A percentile compares a stretch with the other conserved stretches of the same genome.
phyloP scores from a whole-genome alignment of 2,888 invertebrate genomes.

The Masnerella sp. region DNA sequence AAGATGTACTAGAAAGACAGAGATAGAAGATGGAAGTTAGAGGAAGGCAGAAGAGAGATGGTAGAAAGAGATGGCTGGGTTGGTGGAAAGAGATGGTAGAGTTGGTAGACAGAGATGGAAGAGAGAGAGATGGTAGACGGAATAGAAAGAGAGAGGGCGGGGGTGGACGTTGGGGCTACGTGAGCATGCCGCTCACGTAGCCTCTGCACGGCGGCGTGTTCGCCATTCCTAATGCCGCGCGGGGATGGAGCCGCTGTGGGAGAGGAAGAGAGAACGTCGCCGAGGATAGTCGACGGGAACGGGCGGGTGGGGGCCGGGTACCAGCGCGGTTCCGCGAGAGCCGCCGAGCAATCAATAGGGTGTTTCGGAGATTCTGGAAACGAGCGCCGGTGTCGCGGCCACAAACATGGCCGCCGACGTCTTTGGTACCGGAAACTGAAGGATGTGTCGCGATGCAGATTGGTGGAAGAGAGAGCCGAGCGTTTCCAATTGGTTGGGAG shows the following conservation, averaged over 20 bases:
- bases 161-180: no score
- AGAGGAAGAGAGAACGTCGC: constrained; percentile 61
- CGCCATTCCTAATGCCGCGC: constrained; percentile 81
- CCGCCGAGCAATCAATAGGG: constrained; percentile 80
- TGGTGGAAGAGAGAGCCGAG: no score
- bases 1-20: no score
- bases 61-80: no score
- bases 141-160: constrained; percentile 65
- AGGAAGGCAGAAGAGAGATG: no score
- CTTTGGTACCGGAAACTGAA: constrained; percentile 54
- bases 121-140: constrained; percentile 62
- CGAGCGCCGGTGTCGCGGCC: constrained; percentile 74
- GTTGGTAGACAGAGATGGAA: no score
- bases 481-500: no score
- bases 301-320: constrained; percentile 70
- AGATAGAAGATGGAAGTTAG: no score
- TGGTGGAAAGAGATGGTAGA: no score
- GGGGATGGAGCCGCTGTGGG: constrained; percentile 61
- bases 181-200: constrained; percentile 81
- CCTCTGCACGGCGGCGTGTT: constrained; percentile 81
- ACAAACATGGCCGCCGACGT: constrained; percentile 77
- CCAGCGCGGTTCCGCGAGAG: constrained; percentile 69
- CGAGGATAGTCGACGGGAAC: constrained; percentile 58
- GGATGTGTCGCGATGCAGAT: no score
- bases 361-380: constrained; percentile 78